Conservation (phyloP, 2,888 invertebrate genomes). For the Peribatodes rhomboidaria region DNA sequence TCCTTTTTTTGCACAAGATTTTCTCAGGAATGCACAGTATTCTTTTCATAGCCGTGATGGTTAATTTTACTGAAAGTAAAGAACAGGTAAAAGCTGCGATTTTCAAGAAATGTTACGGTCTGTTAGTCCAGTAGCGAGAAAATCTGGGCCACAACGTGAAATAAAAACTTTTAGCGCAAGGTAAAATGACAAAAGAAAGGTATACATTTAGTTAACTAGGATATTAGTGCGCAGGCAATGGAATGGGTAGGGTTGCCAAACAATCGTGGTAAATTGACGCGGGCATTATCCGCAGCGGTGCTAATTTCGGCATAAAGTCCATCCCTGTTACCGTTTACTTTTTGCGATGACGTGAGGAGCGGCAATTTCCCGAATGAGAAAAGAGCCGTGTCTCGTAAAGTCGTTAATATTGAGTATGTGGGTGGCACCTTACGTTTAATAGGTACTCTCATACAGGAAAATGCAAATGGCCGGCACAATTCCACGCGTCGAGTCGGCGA, state of each 20-base stretch:
- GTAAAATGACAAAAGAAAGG: slow-evolving; percentile 27
- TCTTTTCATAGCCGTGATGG: slow-evolving; percentile 17
- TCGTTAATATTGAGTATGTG: slow-evolving; percentile 51
- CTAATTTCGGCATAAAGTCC: slow-evolving; percentile 34
- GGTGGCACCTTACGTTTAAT: slow-evolving; percentile 49
- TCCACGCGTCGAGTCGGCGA: slow-evolving; percentile 54
- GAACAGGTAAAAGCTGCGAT: slow-evolving; percentile 32
- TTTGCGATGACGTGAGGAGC: slow-evolving; percentile 36
- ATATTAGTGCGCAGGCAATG: slow-evolving; percentile 21
- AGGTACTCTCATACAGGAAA: slow-evolving; percentile 61
- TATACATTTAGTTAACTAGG: slow-evolving; percentile 26
- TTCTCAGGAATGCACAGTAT: slow-evolving; percentile 21
- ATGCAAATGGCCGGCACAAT: slow-evolving; percentile 68
- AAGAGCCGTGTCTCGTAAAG: slow-evolving; percentile 45
- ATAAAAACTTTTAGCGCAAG: slow-evolving; percentile 27
- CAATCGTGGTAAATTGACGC: slow-evolving; percentile 31
- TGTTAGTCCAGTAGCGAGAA: slow-evolving; percentile 9
- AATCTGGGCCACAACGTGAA: slow-evolving; percentile 16
- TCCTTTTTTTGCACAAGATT: slow-evolving; percentile 6
- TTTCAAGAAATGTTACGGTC: slow-evolving; percentile 27
- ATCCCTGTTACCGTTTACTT: slow-evolving; percentile 35
- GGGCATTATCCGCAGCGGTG: slow-evolving; percentile 32
- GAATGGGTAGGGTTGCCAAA: slow-evolving; percentile 29
- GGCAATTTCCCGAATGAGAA: slow-evolving; percentile 44
- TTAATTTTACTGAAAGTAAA: slow-evolving; percentile 25